phyloP scores from a whole-genome alignment of 2,888 invertebrate genomes.

The Ophraella communa region DNA sequence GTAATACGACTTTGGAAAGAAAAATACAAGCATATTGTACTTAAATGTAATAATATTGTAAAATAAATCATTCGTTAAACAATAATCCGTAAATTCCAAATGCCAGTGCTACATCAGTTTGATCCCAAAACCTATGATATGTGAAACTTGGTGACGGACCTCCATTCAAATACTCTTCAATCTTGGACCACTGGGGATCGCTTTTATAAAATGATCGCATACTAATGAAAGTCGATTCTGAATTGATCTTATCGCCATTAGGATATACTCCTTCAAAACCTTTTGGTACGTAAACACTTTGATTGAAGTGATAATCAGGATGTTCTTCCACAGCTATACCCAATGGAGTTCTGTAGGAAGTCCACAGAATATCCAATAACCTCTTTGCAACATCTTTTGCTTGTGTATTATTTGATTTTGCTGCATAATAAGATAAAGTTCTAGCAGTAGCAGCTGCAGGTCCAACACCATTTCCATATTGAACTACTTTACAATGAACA shows the following conservation, averaged over 20 bases:
- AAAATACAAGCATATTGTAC: not conserved
- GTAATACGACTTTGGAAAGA: not conserved
- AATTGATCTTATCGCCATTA: conserved; percentile 42
- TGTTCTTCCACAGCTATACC: conserved; percentile 37
- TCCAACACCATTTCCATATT: conserved; percentile 37
- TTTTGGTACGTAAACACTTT: conserved; percentile 38
- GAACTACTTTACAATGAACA: conserved; percentile 30
- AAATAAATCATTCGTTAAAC: conserved; percentile 38
- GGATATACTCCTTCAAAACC: conserved; percentile 43
- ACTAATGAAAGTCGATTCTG: conserved; percentile 39
- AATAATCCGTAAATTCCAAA: conserved; percentile 41
- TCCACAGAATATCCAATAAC: conserved; percentile 39
- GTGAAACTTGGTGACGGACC: conserved; percentile 39
- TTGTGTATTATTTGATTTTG: conserved; percentile 36
- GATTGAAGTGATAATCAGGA: conserved; percentile 29
- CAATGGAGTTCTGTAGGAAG: conserved; percentile 27
- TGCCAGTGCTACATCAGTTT: conserved; percentile 43
- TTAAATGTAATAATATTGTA: not conserved
- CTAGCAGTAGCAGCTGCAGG: conserved; percentile 42
- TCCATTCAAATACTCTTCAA: conserved; percentile 40
- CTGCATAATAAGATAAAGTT: conserved; percentile 41
- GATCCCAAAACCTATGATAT: conserved; percentile 46
- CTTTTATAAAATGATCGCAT: conserved; percentile 43
- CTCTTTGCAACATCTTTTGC: conserved; percentile 39
- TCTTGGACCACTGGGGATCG: conserved; percentile 41